phyloP scores from a whole-genome alignment of 2,888 invertebrate genomes.

The Balanococcus diminutus region DNA sequence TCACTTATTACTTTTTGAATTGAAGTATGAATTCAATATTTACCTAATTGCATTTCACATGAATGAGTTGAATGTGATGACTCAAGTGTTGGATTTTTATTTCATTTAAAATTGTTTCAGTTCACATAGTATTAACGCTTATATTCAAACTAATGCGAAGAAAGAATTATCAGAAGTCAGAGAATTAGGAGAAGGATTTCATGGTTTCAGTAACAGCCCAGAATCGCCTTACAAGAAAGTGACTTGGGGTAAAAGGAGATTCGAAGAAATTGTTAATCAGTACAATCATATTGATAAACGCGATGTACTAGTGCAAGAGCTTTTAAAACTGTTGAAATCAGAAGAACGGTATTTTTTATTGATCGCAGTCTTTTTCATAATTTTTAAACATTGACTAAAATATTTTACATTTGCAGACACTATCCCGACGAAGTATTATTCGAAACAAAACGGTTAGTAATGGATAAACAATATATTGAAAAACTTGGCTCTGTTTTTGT shows the following conservation, averaged over 20 bases:
- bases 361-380: neutral
- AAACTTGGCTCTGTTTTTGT: slow-evolving; percentile 16
- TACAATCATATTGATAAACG: neutral
- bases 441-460: neutral
- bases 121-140: neutral
- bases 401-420: neutral
- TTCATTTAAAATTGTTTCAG: neutral
- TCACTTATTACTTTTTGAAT: neutral
- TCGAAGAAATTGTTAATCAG: neutral
- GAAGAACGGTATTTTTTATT: neutral
- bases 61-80: neutral
- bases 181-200: neutral
- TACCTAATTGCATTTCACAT: neutral
- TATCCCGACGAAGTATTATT: slow-evolving; percentile 12
- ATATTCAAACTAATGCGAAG: neutral
- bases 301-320: neutral
- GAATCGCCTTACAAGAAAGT: neutral
- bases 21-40: neutral
- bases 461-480: neutral
- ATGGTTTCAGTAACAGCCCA: slow-evolving; percentile 1
- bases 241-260: neutral
- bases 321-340: neutral
- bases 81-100: neutral
- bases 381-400: neutral
- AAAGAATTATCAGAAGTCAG: neutral